Conservation (phyloP, 2,113 vertebrate species). For the Gymnobelideus leadbeateri region DNA sequence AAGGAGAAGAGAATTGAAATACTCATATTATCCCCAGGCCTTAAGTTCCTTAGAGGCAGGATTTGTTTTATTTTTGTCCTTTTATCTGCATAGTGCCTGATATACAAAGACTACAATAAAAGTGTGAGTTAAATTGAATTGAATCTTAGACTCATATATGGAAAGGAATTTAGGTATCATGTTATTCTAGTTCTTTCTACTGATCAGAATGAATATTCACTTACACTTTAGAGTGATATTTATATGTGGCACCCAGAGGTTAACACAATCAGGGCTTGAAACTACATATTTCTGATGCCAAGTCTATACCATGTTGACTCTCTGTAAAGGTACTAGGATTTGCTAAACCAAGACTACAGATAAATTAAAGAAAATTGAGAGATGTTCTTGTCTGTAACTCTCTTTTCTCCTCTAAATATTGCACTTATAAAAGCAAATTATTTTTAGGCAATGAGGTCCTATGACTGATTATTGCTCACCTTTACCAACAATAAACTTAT, state of each 20-base stretch:
- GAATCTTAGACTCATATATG: not conserved
- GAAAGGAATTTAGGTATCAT: not conserved
- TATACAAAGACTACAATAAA: not conserved
- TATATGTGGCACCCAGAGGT: not conserved
- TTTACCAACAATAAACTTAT: constrained; percentile 71
- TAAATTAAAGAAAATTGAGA: constrained; percentile 57
- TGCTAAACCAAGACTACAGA: not conserved
- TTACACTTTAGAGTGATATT: not conserved
- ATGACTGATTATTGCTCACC: constrained; percentile 70
- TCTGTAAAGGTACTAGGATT: not conserved
- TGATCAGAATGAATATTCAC: not conserved
- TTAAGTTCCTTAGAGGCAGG: not conserved
- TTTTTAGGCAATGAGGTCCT: constrained; percentile 69
- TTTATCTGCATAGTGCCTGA: not conserved
- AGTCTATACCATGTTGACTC: not conserved
- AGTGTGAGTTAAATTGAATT: not conserved
- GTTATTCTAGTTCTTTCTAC: not conserved
- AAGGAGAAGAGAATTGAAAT: constrained; percentile 27
- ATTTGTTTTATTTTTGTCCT: not conserved
- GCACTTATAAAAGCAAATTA: constrained; percentile 48
- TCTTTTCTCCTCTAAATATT: constrained; percentile 37
- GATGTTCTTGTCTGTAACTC: constrained; percentile 61
- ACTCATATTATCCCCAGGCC: not conserved
- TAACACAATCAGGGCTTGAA: not conserved
- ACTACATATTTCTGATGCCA: not conserved